Evolutionary conservation across 2,888 invertebrate genomes (phyloP).

Genomic region (Stictocephala bisonia): DNA sequence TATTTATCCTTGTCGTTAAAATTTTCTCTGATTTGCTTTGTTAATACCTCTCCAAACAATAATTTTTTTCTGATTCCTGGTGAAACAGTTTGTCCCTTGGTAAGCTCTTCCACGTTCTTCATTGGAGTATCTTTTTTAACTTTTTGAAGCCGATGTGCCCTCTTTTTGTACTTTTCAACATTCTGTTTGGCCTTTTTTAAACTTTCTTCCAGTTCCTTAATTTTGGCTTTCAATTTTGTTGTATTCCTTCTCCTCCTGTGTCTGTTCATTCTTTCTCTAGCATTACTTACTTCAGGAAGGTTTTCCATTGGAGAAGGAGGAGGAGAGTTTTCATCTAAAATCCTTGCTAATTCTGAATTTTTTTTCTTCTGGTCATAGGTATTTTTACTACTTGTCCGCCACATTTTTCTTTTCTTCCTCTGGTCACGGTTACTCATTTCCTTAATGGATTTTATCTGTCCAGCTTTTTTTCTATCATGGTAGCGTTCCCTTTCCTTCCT

Average conservation of each 20-base stretch:
- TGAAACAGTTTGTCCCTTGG: conserved; percentile 17
- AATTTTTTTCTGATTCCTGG: conserved; percentile 16
- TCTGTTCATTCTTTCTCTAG: conserved; percentile 13
- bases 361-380: conserved; percentile 15
- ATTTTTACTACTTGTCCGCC: conserved; percentile 16
- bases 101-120: conserved; percentile 20
- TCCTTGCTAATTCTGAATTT: conserved; percentile 8
- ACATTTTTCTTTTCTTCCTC: conserved; percentile 22
- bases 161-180: conserved; percentile 27
- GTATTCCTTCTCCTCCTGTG: conserved; percentile 25
- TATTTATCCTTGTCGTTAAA: conserved; percentile 30
- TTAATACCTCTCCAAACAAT: conserved; percentile 19
- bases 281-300: background rate
- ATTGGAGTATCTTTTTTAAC: conserved; percentile 20
- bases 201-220: conserved; percentile 31
- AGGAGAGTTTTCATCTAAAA: conserved; percentile 25
- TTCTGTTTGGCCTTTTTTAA: conserved; percentile 19
- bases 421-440: conserved; percentile 14
- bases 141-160: conserved; percentile 24
- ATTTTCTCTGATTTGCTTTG: conserved; percentile 25
- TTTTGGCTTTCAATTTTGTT: conserved; percentile 23
- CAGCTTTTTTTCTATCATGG: conserved; percentile 25
- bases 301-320: conserved; percentile 4
- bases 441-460: conserved; percentile 21
- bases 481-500: conserved; percentile 30